Evolutionary conservation across 2,113 vertebrate genomes (phyloP).

Genomic region (Anoura caudifer): DNA sequence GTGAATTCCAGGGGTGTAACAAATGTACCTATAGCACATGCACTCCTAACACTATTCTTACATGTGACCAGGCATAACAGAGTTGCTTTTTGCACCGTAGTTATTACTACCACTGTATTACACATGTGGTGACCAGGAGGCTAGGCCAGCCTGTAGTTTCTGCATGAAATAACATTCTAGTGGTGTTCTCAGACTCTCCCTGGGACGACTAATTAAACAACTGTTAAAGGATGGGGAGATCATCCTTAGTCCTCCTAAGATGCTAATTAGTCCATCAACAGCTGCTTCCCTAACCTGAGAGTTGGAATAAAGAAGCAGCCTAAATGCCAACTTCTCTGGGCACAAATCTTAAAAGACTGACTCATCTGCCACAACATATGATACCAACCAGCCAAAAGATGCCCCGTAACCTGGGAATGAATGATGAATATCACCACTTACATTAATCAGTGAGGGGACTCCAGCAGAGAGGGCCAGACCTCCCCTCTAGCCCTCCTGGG

Average conservation of each 20-base stretch:
- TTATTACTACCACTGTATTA: not conserved
- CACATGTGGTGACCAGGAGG: not conserved
- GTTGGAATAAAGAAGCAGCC: not conserved
- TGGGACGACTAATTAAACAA: not conserved
- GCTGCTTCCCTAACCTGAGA: slow-evolving; percentile 33
- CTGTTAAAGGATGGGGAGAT: not conserved
- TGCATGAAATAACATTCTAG: not conserved
- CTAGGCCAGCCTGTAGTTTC: not conserved
- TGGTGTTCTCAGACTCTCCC: not conserved
- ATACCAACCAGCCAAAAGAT: slow-evolving; percentile 4
- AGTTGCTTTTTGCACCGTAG: not conserved
- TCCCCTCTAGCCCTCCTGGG: not conserved
- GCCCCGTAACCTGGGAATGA: not conserved
- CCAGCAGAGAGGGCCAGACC: not conserved
- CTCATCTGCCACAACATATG: not conserved
- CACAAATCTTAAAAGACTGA: slow-evolving; percentile 36
- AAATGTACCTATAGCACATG: not conserved
- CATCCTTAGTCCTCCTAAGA: not conserved
- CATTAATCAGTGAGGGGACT: not conserved
- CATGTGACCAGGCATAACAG: not conserved
- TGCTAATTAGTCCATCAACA: not conserved
- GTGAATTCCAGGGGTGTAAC: not conserved
- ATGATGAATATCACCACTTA: not conserved
- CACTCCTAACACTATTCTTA: not conserved
- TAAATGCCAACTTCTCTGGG: slow-evolving; percentile 11